Evolutionary conservation across 2,888 invertebrate genomes (phyloP).

Genomic region (Pimpla rufipes): DNA sequence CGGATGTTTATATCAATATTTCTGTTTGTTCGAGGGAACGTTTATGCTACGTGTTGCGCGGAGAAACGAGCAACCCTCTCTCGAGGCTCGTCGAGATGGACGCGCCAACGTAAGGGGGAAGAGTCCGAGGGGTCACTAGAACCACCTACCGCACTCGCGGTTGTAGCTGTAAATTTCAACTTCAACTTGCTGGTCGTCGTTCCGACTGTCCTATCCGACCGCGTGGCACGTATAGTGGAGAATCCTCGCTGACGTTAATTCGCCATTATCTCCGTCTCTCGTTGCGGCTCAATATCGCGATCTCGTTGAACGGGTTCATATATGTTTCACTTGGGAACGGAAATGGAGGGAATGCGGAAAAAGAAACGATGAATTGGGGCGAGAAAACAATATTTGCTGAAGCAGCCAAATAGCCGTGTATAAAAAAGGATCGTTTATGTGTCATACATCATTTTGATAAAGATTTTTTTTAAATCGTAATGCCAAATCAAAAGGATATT

Average conservation of each 20-base stretch:
- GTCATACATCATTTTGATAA: too few species aligned
- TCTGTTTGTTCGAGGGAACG: conserved; percentile 75
- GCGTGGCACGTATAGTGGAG: not conserved
- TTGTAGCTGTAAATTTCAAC: conserved; percentile 66
- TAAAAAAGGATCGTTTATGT: too few species aligned
- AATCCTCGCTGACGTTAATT: conserved; percentile 64
- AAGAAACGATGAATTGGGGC: too few species aligned
- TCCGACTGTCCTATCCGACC: conserved; percentile 44
- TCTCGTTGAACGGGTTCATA: not conserved
- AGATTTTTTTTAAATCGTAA: too few species aligned
- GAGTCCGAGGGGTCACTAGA: conserved; percentile 67
- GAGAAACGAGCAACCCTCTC: conserved; percentile 56
- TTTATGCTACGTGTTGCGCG: conserved; percentile 71
- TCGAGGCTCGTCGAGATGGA: conserved; percentile 25
- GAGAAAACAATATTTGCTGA: too few species aligned
- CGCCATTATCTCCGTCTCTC: conserved; percentile 62
- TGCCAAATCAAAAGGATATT: too few species aligned
- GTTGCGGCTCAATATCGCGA: conserved; percentile 6
- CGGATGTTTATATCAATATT: conserved; percentile 76
- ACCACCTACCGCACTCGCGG: conserved; percentile 66
- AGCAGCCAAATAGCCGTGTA: too few species aligned
- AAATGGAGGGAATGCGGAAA: too few species aligned
- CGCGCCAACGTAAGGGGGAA: conserved; percentile 42
- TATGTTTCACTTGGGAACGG: too few species aligned
- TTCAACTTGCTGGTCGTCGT: conserved; percentile 65